Evolutionary conservation across 2,888 invertebrate species (phyloP).

Genomic region (Villa cingulata): DNA sequence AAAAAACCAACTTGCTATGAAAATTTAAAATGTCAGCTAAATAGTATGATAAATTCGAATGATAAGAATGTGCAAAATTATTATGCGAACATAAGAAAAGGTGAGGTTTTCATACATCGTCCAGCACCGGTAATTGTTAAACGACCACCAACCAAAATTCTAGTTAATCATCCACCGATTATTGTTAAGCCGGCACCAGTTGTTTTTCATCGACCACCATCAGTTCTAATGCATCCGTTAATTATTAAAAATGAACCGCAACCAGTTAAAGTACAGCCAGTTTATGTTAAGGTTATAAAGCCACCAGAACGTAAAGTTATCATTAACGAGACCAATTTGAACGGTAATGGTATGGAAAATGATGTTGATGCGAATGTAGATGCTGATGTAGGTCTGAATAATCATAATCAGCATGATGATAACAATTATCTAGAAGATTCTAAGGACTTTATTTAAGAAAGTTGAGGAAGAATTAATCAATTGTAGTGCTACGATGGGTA

Average conservation of each 20-base stretch:
- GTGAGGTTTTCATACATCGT: slow-evolving; percentile 31
- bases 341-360: too few species aligned
- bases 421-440: too few species aligned
- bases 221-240: slow-evolving; percentile 31
- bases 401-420: too few species aligned
- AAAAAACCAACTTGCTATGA: too few species aligned
- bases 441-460: too few species aligned
- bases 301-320: neutral
- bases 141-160: slow-evolving; percentile 32
- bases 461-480: too few species aligned
- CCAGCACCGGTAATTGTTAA: slow-evolving; percentile 34
- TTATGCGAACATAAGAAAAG: neutral
- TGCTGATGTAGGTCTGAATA: too few species aligned
- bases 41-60: too few species aligned
- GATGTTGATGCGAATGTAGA: too few species aligned
- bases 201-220: slow-evolving; percentile 33
- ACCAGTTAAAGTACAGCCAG: slow-evolving; percentile 32
- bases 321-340: neutral
- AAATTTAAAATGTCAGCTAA: too few species aligned
- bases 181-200: slow-evolving; percentile 34
- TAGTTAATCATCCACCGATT: slow-evolving; percentile 33
- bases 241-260: slow-evolving; percentile 31
- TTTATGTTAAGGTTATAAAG: slow-evolving; percentile 32
- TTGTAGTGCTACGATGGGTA: too few species aligned
- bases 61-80: too few species aligned